A percentile compares a stretch with the other conserved stretches of the same genome.
Evolutionary conservation across 2,888 invertebrate species (phyloP).

Genomic region (Aethes cnicana): DNA sequence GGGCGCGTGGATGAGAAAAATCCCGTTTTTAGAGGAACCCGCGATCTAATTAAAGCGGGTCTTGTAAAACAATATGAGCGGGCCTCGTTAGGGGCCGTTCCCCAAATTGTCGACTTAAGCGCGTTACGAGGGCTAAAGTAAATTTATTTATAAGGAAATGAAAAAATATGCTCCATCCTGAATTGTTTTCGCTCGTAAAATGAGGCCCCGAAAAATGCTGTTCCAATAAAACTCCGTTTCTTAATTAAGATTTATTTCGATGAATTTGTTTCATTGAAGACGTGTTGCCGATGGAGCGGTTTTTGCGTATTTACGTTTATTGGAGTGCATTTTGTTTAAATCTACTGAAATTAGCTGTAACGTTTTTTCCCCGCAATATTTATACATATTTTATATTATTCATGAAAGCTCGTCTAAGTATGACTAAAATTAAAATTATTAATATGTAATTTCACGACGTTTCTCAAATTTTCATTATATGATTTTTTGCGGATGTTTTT

Average conservation of each 20-base stretch:
- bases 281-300: not conserved
- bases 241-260: conserved; percentile 11
- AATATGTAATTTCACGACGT: no score
- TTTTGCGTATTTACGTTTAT: no score
- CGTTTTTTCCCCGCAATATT: no score
- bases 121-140: conserved; percentile 17
- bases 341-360: no score
- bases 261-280: not conserved
- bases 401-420: no score
- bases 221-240: conserved; percentile 1
- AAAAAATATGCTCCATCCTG: conserved; percentile 26
- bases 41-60: conserved; percentile 25
- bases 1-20: conserved; percentile 8
- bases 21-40: conserved; percentile 4
- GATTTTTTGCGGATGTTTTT: no score
- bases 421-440: no score
- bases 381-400: no score
- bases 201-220: conserved; percentile 7
- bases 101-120: conserved; percentile 30
- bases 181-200: conserved; percentile 16
- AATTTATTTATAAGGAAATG: conserved; percentile 29
- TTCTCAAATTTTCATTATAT: no score
- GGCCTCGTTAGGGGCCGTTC: conserved; percentile 22
- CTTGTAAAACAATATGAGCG: conserved; percentile 29
- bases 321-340: no score